Evolutionary conservation across 2,113 vertebrate genomes (phyloP).

Genomic region (Stegastes partitus): DNA sequence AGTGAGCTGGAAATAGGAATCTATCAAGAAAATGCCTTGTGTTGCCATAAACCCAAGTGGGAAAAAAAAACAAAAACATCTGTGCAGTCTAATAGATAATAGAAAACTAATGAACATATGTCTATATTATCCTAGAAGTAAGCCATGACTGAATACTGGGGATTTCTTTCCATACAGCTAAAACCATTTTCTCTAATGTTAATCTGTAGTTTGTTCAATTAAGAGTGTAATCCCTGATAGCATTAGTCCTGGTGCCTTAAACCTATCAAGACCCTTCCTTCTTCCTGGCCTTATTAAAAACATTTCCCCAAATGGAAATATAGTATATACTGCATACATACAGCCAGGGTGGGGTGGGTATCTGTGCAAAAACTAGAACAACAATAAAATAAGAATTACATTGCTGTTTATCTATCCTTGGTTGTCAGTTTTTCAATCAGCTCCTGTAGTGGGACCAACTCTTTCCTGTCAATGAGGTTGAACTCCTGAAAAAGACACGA

Average conservation of each 20-base stretch:
- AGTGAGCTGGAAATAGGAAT: conserved; percentile 16
- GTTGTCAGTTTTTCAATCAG: conserved; percentile 97
- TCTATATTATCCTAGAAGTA: conserved; percentile 38
- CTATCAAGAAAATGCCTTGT: conserved; percentile 6
- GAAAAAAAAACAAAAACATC: conserved; percentile 18
- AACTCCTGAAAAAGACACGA: conserved; percentile 87
- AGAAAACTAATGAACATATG: conserved; percentile 46
- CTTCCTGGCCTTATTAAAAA: conserved; percentile 75
- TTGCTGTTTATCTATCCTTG: conserved; percentile 93
- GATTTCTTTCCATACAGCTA: conserved; percentile 46
- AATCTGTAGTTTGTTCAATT: conserved; percentile 63
- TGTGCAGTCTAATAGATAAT: conserved; percentile 46
- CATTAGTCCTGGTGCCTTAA: conserved; percentile 75
- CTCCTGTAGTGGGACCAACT: conserved; percentile 96
- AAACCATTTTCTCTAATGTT: conserved; percentile 48
- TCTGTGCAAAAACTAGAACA: conserved; percentile 82
- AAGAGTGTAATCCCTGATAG: conserved; percentile 73
- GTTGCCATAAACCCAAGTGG: conserved; percentile 28
- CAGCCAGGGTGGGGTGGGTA: conserved; percentile 76
- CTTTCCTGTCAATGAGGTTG: conserved; percentile 95
- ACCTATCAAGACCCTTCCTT: conserved; percentile 69
- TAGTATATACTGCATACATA: conserved; percentile 81
- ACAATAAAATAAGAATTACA: conserved; percentile 57
- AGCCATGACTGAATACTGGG: conserved; percentile 54
- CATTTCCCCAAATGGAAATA: conserved; percentile 80